Conservation (phyloP, 2,888 invertebrate species). For the Cotesia congregata region DNA sequence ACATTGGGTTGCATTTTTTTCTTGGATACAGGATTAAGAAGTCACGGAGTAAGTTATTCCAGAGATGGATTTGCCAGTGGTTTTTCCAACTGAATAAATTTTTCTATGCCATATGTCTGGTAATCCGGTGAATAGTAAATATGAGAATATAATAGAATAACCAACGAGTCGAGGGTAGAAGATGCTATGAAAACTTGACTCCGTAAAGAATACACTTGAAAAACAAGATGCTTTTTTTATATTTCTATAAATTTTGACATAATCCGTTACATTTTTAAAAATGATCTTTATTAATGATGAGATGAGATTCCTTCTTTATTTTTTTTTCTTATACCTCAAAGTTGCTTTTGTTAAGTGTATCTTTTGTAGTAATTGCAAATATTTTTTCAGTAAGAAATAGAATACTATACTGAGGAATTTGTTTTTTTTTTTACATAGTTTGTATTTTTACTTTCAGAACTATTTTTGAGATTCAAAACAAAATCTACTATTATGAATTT, state of each 20-base stretch:
- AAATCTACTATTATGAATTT: not conserved
- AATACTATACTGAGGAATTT: not conserved
- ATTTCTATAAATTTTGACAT: not conserved
- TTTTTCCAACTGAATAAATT: constrained; percentile 53
- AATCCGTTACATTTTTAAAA: constrained; percentile 8
- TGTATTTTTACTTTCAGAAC: not conserved
- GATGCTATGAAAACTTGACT: constrained; percentile 34
- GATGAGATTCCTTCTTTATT: not conserved
- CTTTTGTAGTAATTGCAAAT: not conserved
- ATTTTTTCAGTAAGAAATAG: not conserved
- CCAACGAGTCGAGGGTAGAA: not conserved
- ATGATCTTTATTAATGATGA: constrained; percentile 19
- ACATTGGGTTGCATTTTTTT: constrained; percentile 17
- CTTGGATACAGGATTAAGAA: constrained; percentile 49
- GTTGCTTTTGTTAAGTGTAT: not conserved
- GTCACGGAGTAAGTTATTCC: constrained; percentile 44
- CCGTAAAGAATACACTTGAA: constrained; percentile 33
- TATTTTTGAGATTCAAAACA: not conserved
- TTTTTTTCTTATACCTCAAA: not conserved
- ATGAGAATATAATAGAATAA: not conserved
- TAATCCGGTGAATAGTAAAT: constrained; percentile 52
- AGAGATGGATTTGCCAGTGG: constrained; percentile 46
- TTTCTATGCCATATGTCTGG: constrained; percentile 29
- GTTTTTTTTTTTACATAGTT: not conserved
- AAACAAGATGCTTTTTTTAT: constrained; percentile 43